Base-by-base conservation (phyloP, 2,888 invertebrate species). In the Eilema sororculum region DNA sequence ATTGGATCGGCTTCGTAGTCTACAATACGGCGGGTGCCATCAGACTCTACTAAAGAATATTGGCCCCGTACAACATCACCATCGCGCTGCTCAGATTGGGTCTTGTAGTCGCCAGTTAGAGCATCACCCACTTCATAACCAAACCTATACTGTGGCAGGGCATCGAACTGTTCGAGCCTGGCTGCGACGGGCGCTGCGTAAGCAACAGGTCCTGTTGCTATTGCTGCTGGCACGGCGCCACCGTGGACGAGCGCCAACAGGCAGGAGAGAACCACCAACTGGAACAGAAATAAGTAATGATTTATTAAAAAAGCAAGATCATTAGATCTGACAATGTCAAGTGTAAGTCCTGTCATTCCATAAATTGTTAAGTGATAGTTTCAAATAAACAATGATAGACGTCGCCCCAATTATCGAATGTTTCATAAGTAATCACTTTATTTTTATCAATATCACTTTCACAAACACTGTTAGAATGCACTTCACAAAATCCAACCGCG, bases 91-190 rank as follows among this genome's bases (percentile, higher is more conserved):
- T 96, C 96, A 10, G 85, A 86, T 75, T 92, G 93, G 76, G 90
- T 92, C 83, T 94, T 94, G 85, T 90, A 91, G 81, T 94, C 94
- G 2, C 93, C 93, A 65, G 94, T 93, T 56, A 91, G 86, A 3
- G 91, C 82, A 74, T 94, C 94, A 0, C 90, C 90, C 24, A 94
- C 93, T 66, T 91, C 85, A 77, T 94, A 94, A 52, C 91, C 93
- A 76, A 90, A 94, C 63, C 86, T 87, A 89, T 97, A 97, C 85
- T 96, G 96, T 0, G 96, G 96, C 67, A 93, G 88, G 0, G 96
- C 93, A 83, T 96, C 96, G 81, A 95, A 95, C 72, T 96, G 91
- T 73, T 94, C 94, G 0, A 93, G 68, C 56, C 86, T 82, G 62
- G 87, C 87, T 13, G 84, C 84, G 20, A 84, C 78, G 9, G 82